phyloP scores from a whole-genome alignment of 2,797 vertebrate genomes.

The Rachycentron canadum region DNA sequence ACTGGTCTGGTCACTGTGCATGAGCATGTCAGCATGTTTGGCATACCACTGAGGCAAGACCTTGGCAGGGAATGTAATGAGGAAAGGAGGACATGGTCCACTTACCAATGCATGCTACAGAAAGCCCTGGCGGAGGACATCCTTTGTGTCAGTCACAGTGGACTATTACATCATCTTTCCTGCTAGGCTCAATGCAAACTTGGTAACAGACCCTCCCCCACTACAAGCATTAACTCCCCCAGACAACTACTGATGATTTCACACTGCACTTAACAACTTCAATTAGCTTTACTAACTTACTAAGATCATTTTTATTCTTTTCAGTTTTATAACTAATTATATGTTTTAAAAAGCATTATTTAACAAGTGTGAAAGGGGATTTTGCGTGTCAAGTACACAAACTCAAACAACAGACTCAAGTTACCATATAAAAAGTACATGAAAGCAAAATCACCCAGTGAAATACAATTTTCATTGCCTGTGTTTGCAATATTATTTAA shows the following conservation, averaged over 20 bases:
- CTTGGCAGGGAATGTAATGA: constrained; percentile 40
- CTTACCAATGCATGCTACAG: constrained; percentile 46
- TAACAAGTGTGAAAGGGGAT: neutral
- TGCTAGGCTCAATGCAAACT: constrained; percentile 35
- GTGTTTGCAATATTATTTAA: neutral
- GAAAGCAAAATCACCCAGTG: neutral
- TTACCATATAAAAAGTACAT: neutral
- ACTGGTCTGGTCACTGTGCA: neutral
- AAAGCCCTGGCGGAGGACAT: constrained; percentile 49
- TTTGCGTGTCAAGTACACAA: neutral
- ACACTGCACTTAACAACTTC: constrained; percentile 7
- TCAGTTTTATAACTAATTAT: neutral
- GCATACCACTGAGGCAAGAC: constrained; percentile 40
- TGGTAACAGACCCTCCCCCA: constrained; percentile 39
- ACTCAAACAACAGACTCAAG: neutral
- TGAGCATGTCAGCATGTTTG: constrained; percentile 41
- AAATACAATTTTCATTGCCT: neutral
- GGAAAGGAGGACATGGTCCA: constrained; percentile 51
- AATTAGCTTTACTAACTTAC: neutral
- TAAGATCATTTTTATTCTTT: neutral
- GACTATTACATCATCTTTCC: constrained; percentile 72
- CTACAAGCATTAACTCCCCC: constrained; percentile 20
- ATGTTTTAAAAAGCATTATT: neutral
- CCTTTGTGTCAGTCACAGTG: constrained; percentile 68
- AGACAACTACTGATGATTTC: neutral